phyloP scores from a whole-genome alignment of 1,140 invertebrate species.

The Ruditapes philippinarum region DNA sequence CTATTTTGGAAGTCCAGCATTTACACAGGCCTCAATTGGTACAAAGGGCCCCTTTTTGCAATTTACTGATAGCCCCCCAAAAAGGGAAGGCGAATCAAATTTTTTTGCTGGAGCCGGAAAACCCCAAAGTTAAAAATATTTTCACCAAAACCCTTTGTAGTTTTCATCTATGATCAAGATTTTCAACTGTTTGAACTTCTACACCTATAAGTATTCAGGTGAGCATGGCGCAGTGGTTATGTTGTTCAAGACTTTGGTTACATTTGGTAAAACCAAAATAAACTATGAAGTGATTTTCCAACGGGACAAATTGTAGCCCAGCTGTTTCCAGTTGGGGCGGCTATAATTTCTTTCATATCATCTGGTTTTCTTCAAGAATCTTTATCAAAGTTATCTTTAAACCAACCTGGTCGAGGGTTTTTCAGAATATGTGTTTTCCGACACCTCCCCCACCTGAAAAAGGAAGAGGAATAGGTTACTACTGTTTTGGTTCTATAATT shows the following conservation, averaged over 20 bases:
- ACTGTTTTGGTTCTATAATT: conserved; percentile 34
- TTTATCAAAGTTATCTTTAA: conserved; percentile 56
- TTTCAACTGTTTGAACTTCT: conserved; percentile 6
- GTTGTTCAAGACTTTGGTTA: conserved; percentile 47
- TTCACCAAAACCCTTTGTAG: conserved; percentile 59
- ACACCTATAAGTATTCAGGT: conserved; percentile 31
- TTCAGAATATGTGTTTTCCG: conserved; percentile 63
- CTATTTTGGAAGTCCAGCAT: neutral
- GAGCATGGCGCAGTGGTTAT: conserved; percentile 10
- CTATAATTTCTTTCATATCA: conserved; percentile 63
- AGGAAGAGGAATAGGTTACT: conserved; percentile 49
- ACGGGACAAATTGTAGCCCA: conserved; percentile 64
- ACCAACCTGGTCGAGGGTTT: conserved; percentile 57
- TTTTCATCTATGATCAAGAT: conserved; percentile 55
- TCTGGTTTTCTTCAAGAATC: conserved; percentile 66
- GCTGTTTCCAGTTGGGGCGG: conserved; percentile 71
- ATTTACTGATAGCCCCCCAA: conserved; percentile 32
- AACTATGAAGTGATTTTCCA: conserved; percentile 51
- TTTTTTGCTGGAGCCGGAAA: neutral
- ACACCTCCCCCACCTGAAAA: conserved; percentile 69
- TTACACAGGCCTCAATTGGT: conserved; percentile 26
- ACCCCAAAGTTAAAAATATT: conserved; percentile 56
- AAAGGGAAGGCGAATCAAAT: neutral
- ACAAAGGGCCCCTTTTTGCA: neutral
- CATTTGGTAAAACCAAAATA: conserved; percentile 54